phyloP scores from a whole-genome alignment of 2,797 vertebrate genomes.

The Pogoniulus pusillus region DNA sequence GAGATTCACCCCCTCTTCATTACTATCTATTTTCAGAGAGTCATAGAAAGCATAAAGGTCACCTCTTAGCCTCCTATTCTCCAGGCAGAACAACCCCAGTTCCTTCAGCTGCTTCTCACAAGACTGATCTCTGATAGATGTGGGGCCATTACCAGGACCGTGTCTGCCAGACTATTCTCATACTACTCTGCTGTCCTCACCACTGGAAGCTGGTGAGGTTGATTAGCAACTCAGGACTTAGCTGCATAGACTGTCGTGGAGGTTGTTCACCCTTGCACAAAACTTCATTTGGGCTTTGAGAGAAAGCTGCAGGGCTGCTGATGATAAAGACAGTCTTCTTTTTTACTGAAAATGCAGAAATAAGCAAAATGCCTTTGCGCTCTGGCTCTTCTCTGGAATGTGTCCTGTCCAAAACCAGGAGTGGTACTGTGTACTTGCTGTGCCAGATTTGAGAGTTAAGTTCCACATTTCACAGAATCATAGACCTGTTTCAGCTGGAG shows the following conservation, averaged over 20 bases:
- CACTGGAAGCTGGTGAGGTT: accelerated
- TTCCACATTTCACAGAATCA: background rate
- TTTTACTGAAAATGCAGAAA: background rate
- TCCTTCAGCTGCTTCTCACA: too few species aligned
- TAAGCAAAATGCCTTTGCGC: background rate
- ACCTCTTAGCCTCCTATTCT: too few species aligned
- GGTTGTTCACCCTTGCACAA: background rate
- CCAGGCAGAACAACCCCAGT: too few species aligned
- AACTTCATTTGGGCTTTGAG: background rate
- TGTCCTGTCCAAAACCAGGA: background rate
- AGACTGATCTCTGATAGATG: too few species aligned
- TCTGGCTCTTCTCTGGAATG: background rate
- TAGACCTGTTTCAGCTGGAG: too few species aligned
- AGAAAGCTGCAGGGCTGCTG: background rate
- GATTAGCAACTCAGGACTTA: background rate
- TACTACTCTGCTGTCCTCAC: background rate
- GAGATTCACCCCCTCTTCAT: too few species aligned
- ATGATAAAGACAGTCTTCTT: background rate
- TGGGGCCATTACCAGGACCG: background rate
- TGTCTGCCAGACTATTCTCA: background rate
- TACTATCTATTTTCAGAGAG: too few species aligned
- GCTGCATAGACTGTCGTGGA: accelerated
- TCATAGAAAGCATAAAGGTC: too few species aligned
- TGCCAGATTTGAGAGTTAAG: background rate
- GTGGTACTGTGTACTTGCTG: background rate